phyloP scores from a whole-genome alignment of 92 coral and sea anemone species.

The Plumapathes pennacea region DNA sequence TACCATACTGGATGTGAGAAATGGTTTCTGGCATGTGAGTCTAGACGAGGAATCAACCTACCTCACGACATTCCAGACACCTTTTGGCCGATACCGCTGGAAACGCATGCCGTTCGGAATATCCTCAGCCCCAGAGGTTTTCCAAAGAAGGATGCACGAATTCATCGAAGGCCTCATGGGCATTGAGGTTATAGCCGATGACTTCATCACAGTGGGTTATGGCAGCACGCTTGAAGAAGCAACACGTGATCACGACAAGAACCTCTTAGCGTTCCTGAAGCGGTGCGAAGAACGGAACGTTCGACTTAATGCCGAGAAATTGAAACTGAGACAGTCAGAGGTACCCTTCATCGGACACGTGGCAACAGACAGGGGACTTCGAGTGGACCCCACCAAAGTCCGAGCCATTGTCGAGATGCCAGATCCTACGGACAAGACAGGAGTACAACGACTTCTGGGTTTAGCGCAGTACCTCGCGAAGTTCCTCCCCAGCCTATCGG shows the following conservation, averaged over 20 bases:
- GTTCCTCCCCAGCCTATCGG: conserved; percentile 51
- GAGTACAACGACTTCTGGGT: conserved; percentile 57
- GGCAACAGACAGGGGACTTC: conserved; percentile 43
- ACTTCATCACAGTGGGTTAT: conserved; percentile 37
- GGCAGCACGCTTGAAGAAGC: conserved; percentile 15
- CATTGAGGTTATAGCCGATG: conserved; percentile 39
- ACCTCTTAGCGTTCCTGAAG: conserved; percentile 29
- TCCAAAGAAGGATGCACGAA: conserved; percentile 35
- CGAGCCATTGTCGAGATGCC: conserved; percentile 57
- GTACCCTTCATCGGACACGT: conserved; percentile 48
- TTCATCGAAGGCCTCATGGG: conserved; percentile 34
- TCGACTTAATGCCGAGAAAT: conserved; percentile 31
- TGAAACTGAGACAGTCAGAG: conserved; percentile 33
- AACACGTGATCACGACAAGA: conserved; percentile 24
- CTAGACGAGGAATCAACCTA: conserved; percentile 40
- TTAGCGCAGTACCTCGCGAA: conserved; percentile 46
- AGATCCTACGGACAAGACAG: conserved; percentile 44
- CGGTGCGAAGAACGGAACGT: conserved; percentile 28
- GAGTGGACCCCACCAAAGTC: conserved; percentile 46
- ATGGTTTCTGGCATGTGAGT: conserved; percentile 56
- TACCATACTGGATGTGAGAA: conserved; percentile 28
- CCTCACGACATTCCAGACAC: conserved; percentile 53
- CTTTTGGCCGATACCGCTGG: conserved; percentile 61
- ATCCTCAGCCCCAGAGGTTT: conserved; percentile 38
- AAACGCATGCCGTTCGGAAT: conserved; percentile 56